phyloP scores from a whole-genome alignment of 2,888 invertebrate species.

The Hirtodrosophila cameraria region DNA sequence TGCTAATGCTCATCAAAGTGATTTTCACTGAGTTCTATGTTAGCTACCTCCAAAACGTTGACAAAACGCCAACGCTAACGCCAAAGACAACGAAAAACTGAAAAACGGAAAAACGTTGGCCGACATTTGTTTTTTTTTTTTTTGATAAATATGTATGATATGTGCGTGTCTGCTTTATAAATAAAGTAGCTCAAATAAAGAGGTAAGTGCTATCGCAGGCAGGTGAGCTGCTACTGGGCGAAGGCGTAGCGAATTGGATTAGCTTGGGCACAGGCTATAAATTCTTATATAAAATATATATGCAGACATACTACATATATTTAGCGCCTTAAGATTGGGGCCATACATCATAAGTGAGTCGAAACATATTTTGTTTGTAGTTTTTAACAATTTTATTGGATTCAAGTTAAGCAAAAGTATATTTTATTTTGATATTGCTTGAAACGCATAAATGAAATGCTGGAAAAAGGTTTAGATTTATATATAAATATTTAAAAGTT shows the following conservation, averaged over 20 bases:
- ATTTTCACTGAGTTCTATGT: slow-evolving; percentile 45
- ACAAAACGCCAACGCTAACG: slow-evolving; percentile 62
- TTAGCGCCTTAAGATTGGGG: slow-evolving; percentile 32
- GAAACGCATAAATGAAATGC: no score
- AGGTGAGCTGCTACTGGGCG: slow-evolving; percentile 56
- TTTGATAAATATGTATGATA: slow-evolving; percentile 37
- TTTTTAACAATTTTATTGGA: no score
- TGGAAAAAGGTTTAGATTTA: no score
- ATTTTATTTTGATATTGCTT: no score
- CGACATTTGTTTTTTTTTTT: no score
- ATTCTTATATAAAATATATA: slow-evolving; percentile 23
- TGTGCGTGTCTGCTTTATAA: slow-evolving; percentile 75
- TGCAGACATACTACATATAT: no score
- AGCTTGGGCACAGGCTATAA: slow-evolving; percentile 55
- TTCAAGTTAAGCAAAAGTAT: not conserved
- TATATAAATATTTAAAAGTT: no score
- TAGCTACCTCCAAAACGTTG: slow-evolving; percentile 52
- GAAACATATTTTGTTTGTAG: no score
- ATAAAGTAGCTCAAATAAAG: slow-evolving; percentile 64
- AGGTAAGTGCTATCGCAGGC: slow-evolving; percentile 48
- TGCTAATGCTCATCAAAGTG: slow-evolving; percentile 76
- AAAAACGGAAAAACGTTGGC: slow-evolving; percentile 35
- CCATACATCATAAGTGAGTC: slow-evolving; percentile 30
- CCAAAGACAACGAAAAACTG: no score
- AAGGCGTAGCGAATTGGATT: slow-evolving; percentile 52